Conservation (phyloP, 2,888 invertebrate species). For the Drosophila stalkeri region DNA sequence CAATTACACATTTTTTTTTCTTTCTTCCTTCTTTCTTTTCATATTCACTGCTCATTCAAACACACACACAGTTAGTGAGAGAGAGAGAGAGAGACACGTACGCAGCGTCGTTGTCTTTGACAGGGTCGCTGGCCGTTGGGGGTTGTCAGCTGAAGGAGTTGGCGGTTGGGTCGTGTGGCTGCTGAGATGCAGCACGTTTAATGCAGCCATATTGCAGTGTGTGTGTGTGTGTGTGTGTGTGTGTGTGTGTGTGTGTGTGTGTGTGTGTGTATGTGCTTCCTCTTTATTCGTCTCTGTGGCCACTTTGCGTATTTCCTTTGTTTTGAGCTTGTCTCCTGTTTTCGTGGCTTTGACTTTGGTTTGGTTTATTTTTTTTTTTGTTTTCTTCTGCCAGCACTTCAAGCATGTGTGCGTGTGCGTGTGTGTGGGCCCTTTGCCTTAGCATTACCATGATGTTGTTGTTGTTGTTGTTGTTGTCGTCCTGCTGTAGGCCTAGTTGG, state of each 20-base stretch:
- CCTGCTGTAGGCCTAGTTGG: slow-evolving; percentile 13
- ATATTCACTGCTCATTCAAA: slow-evolving; percentile 13
- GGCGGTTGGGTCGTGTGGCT: not conserved
- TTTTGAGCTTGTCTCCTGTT: slow-evolving; percentile 25
- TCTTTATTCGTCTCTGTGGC: not conserved
- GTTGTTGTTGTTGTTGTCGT: slow-evolving; percentile 19
- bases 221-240: not conserved
- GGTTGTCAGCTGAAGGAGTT: slow-evolving; percentile 20
- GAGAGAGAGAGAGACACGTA: slow-evolving; percentile 3
- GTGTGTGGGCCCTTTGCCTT: not conserved
- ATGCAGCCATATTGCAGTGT: slow-evolving; percentile 23
- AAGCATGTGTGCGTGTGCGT: slow-evolving; percentile 4
- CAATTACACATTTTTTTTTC: slow-evolving; percentile 74
- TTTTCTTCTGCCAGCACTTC: slow-evolving; percentile 10
- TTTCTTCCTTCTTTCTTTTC: slow-evolving; percentile 23
- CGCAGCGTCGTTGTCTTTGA: slow-evolving; percentile 16
- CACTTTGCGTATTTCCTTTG: slow-evolving; percentile 50
- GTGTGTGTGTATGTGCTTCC: slow-evolving; percentile 6
- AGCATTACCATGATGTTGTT: slow-evolving; percentile 4
- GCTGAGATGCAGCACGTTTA: slow-evolving; percentile 36
- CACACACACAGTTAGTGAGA: slow-evolving; percentile 10
- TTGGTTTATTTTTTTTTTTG: slow-evolving; percentile 11
- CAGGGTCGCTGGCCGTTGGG: slow-evolving; percentile 52
- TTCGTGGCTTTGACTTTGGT: slow-evolving; percentile 43
- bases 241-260: slow-evolving; percentile 12